phyloP scores from a whole-genome alignment of 2,113 vertebrate genomes.

The Egretta garzetta region DNA sequence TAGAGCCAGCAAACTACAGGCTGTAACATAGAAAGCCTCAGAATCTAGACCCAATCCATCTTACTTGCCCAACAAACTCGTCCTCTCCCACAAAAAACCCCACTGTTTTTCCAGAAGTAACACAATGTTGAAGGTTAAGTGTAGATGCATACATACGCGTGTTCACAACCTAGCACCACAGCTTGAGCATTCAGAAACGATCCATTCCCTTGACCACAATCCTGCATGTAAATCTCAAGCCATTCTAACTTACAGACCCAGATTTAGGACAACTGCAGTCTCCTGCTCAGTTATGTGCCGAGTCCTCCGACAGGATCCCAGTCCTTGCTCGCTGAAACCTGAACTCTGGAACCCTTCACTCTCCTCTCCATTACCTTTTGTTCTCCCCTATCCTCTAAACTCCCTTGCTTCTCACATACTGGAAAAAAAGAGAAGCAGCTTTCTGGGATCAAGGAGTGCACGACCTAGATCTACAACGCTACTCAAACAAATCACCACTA shows the following conservation, averaged over 20 bases:
- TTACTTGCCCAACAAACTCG: background rate
- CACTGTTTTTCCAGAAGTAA: background rate
- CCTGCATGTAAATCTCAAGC: background rate
- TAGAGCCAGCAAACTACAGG: background rate
- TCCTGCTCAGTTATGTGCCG: background rate
- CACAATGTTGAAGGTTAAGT: background rate
- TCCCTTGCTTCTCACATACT: too few relatives aligned
- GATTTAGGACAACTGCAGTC: background rate
- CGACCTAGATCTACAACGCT: background rate
- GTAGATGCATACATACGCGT: fast-evolving
- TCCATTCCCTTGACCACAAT: background rate
- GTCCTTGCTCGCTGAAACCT: background rate
- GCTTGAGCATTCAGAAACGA: background rate
- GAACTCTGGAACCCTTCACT: background rate
- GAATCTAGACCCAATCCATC: background rate
- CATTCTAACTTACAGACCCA: background rate
- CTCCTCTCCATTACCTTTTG: background rate
- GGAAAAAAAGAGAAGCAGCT: background rate
- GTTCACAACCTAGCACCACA: background rate
- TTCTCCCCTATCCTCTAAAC: background rate
- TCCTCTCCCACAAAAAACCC: fast-evolving
- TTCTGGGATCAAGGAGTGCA: background rate
- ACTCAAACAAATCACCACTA: background rate
- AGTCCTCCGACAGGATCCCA: background rate
- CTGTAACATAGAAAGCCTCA: background rate